Evolutionary conservation across 1,140 invertebrate genomes (phyloP), one percentile per base, ranked within the genome.

Genomic region (Eulimnadia texana): DNA sequence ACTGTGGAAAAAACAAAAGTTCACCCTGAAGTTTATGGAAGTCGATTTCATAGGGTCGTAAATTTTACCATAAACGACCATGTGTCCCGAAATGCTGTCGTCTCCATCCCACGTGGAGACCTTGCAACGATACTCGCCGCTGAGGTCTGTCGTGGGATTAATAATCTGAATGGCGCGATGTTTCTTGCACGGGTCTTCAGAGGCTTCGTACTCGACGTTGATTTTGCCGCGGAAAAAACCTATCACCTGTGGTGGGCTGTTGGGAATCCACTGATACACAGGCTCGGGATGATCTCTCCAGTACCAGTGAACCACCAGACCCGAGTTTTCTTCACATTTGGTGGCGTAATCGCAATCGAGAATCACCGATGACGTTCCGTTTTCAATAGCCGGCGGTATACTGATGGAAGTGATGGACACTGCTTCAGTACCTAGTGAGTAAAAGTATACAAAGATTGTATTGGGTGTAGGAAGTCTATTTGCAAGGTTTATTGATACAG

Each of bases 261-360:
- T 70, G 16, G 79, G 77, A 76, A 88, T 88, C 86, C 86, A 90
- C 72, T 89, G 86, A 70, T 88, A 89, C 6, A 86, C 81, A 19
- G 79, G 77, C 50, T 78, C 74, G 1, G 80, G 78, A 59, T 78
- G 73, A 50, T 81, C 77, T 67, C 85, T 82, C 68, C 84, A 83
- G 71, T 80, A 88, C 86, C 86, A 89, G 72, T 88, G 87, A 47
- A 90, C 80, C 20, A 88, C 84, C 10, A 88, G 73, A 1, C 82
- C 83, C 11, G 55, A 57, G 47, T 47, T 50, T 49, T 82, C 81
- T 19, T 77, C 72, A 2, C 81, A 72, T 28, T 76, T 66, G 11
- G 79, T 78, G 61, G 70, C 72, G 71, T 86, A 88, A 67, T 86
- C 81, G 70, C 87, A 90, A 70, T 90, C 87, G 50, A 89, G 73